Evolutionary conservation across 2,797 vertebrate species (phyloP).

Genomic region (Alca torda): DNA sequence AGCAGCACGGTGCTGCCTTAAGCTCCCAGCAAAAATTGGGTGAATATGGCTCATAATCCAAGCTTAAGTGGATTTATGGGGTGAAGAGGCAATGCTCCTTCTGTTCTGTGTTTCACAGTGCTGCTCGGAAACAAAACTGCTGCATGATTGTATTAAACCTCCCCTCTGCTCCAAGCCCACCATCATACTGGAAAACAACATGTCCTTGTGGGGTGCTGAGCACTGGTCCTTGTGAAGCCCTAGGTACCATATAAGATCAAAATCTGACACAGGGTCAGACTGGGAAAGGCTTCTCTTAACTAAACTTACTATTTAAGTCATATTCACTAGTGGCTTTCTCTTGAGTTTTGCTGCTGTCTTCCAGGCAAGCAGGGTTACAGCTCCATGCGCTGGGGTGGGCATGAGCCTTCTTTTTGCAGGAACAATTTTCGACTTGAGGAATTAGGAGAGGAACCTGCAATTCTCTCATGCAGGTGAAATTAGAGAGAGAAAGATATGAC

Average conservation of each 20-base stretch:
- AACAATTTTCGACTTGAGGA: not conserved
- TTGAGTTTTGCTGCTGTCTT: not conserved
- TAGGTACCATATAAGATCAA: not conserved
- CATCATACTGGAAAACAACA: not conserved
- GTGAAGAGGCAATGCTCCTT: slow-evolving; percentile 48
- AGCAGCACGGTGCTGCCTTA: not conserved
- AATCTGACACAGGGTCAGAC: not conserved
- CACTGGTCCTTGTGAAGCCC: not conserved
- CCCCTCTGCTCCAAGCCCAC: not conserved
- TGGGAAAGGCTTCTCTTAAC: not conserved
- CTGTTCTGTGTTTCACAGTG: slow-evolving; percentile 27
- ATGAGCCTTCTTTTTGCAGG: not conserved
- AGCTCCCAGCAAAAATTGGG: slow-evolving; percentile 53
- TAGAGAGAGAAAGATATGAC: slow-evolving; percentile 36
- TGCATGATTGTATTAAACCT: not conserved
- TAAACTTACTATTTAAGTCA: not conserved
- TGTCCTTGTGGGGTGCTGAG: not conserved
- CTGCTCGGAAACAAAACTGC: slow-evolving; percentile 8
- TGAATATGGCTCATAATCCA: slow-evolving; percentile 64
- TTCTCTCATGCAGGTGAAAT: slow-evolving; percentile 40
- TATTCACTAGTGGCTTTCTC: not conserved
- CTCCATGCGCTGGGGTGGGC: not conserved
- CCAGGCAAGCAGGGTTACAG: not conserved
- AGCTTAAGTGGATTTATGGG: slow-evolving; percentile 59
- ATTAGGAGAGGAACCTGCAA: slow-evolving; percentile 34